Evolutionary conservation across 2,888 invertebrate genomes (phyloP).

Genomic region (Pediacus dermestoides): DNA sequence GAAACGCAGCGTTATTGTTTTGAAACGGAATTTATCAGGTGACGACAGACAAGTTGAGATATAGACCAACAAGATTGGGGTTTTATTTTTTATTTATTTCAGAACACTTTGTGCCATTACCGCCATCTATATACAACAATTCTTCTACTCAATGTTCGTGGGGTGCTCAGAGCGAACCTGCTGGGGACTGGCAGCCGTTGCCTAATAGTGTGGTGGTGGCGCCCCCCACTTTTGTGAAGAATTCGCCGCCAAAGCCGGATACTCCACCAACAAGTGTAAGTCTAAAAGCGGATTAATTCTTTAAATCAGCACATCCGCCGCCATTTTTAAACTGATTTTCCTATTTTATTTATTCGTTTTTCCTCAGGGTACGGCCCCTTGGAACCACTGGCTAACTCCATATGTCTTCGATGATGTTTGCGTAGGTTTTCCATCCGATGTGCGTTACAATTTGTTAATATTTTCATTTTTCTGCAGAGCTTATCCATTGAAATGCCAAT

Average conservation of each 20-base stretch:
- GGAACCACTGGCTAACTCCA: too few species aligned
- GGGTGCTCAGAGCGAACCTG: slow-evolving; percentile 14
- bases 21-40: slow-evolving; percentile 53
- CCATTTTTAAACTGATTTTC: too few species aligned
- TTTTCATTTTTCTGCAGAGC: slow-evolving; percentile 29
- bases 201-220: too few species aligned
- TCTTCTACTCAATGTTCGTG: slow-evolving; percentile 17
- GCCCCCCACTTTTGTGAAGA: slow-evolving; percentile 13
- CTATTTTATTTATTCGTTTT: too few species aligned
- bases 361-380: too few species aligned
- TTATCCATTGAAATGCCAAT: slow-evolving; percentile 43
- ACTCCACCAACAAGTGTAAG: slow-evolving; percentile 50
- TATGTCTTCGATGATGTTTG: too few species aligned
- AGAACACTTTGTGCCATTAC: slow-evolving; percentile 41
- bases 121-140: slow-evolving; percentile 30
- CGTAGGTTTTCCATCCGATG: too few species aligned
- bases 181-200: slow-evolving; percentile 33
- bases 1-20: slow-evolving; percentile 47
- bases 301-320: too few species aligned
- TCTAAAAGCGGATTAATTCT: slow-evolving; percentile 17
- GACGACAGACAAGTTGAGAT: too few species aligned
- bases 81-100: slow-evolving; percentile 18
- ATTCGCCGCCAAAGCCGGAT: slow-evolving; percentile 50
- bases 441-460: too few species aligned
- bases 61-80: slow-evolving; percentile 15